phyloP scores from a whole-genome alignment of 2,888 invertebrate species.

The Poecilobothrus nobilitatus region DNA sequence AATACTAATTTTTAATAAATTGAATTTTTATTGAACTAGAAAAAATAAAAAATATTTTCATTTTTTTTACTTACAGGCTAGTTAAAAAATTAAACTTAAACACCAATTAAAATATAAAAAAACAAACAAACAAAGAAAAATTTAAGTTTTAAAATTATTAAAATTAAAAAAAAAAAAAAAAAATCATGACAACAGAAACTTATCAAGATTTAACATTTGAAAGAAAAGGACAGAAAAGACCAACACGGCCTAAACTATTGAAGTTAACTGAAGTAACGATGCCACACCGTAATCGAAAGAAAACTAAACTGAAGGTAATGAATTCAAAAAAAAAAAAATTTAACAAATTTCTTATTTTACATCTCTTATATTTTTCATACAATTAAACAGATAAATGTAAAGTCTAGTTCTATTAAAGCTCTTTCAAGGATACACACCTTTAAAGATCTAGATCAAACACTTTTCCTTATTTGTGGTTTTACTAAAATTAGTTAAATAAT shows the following conservation, averaged over 20 bases:
- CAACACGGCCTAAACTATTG: conserved; percentile 39
- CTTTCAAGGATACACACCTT: too few species aligned
- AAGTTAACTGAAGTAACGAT: conserved; percentile 40
- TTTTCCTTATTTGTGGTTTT: too few species aligned
- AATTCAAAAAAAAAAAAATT: too few species aligned
- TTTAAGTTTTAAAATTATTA: not conserved
- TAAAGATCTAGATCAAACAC: too few species aligned
- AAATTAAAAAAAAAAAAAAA: not conserved
- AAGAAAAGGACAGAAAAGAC: conserved; percentile 37
- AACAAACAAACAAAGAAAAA: too few species aligned
- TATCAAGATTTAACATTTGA: conserved; percentile 38
- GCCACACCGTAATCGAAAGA: conserved; percentile 42
- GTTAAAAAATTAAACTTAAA: not conserved
- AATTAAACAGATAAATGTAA: too few species aligned
- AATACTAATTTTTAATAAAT: too few species aligned
- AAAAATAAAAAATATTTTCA: not conserved
- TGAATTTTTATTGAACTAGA: too few species aligned
- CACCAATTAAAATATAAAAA: not conserved
- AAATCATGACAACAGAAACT: conserved; percentile 40
- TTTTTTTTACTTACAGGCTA: not conserved
- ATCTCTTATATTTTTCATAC: not conserved
- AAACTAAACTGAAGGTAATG: conserved; percentile 41
- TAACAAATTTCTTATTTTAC: too few species aligned
- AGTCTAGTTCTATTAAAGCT: too few species aligned
- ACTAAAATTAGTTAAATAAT: too few species aligned